These are phyloP conservation scores for Graptemys geographica DNA, from an alignment of 2,797 vertebrate species.

Conservation along the genomic window DNA sequence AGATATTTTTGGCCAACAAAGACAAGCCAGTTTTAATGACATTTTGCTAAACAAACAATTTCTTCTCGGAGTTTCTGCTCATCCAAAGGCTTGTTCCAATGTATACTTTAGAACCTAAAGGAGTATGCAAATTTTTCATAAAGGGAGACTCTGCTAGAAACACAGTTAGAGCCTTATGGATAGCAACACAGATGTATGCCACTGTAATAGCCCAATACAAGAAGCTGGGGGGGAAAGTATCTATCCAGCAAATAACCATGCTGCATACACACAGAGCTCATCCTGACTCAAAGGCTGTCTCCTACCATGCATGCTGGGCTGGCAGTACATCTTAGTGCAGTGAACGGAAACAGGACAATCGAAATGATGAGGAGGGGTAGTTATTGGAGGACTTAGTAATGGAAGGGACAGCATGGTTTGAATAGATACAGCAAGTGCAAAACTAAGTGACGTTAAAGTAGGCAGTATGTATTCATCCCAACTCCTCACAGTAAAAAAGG, in stretches of 20 bases:
- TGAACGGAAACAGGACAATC: fast-evolving
- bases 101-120: neutral
- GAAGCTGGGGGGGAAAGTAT: neutral
- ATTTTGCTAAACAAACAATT: neutral
- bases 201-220: neutral
- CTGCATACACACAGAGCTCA: fast-evolving
- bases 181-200: neutral
- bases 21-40: neutral
- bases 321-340: neutral
- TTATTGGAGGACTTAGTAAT: fast-evolving
- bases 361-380: neutral
- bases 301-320: fast-evolving
- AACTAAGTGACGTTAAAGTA: neutral
- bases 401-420: neutral
- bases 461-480: fast-evolving
- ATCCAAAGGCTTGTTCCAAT: neutral
- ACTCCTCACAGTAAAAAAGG: fast-evolving
- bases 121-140: neutral
- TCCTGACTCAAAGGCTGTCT: fast-evolving
- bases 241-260: neutral
- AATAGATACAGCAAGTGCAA: too few species aligned
- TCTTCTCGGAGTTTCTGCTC: neutral
- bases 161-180: neutral
- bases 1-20: neutral
- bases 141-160: neutral